phyloP scores from a whole-genome alignment of 2,797 vertebrate genomes.

The Amblyopsis hoosieri region DNA sequence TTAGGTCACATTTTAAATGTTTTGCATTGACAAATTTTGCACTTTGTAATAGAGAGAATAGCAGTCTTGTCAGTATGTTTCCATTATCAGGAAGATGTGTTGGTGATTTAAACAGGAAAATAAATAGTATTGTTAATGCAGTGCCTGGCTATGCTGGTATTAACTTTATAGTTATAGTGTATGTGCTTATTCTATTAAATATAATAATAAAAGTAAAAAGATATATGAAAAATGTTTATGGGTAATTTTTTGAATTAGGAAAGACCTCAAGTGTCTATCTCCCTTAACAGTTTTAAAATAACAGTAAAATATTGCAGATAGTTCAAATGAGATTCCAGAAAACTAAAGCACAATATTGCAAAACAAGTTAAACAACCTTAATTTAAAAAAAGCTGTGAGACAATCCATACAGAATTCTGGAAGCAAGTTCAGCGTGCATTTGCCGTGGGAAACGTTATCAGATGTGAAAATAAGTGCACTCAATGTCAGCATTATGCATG shows the following conservation, averaged over 20 bases:
- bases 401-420: constrained; percentile 35
- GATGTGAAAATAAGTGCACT: constrained; percentile 26
- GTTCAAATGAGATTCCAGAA: constrained; percentile 46
- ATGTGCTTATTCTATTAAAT: constrained; percentile 46
- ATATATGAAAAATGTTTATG: constrained; percentile 64
- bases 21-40: constrained; percentile 52
- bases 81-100: neutral
- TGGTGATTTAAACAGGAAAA: too few relatives aligned
- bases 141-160: constrained; percentile 32
- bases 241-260: constrained; percentile 66
- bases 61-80: constrained; percentile 18
- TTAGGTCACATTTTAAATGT: constrained; percentile 47
- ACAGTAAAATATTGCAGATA: constrained; percentile 24
- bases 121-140: constrained; percentile 25
- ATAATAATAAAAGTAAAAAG: constrained; percentile 6
- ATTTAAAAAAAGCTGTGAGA: neutral
- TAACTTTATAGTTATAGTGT: constrained; percentile 31
- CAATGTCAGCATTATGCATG: constrained; percentile 32
- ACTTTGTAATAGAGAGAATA: constrained; percentile 37
- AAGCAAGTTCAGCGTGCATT: constrained; percentile 25
- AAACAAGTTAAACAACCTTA: constrained; percentile 20
- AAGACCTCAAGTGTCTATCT: constrained; percentile 52
- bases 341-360: constrained; percentile 40
- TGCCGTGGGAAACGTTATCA: constrained; percentile 40
- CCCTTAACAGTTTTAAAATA: constrained; percentile 40